Evolutionary conservation across 2,113 vertebrate genomes (phyloP).

Genomic region (Bos indicus): DNA sequence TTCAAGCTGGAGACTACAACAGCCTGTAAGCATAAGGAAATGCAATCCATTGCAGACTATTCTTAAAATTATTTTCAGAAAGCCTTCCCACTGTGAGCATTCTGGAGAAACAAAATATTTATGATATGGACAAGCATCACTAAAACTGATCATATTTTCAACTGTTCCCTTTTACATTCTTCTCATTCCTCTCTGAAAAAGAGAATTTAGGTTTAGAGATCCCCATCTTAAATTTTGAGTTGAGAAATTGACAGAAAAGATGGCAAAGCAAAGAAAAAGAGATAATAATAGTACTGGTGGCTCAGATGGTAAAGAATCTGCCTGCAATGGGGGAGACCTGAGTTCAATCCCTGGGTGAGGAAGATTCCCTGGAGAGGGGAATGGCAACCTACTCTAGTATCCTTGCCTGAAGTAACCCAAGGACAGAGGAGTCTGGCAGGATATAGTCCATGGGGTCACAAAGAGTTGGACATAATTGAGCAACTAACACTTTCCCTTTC

Average conservation of each 20-base stretch:
- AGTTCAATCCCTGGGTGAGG: not conserved
- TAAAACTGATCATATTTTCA: not conserved
- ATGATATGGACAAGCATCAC: not conserved
- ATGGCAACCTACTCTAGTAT: not conserved
- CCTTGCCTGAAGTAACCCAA: not conserved
- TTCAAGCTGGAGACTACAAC: conserved; percentile 20
- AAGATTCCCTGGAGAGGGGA: not conserved
- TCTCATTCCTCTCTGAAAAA: not conserved
- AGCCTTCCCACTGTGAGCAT: not conserved
- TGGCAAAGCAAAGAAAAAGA: not conserved
- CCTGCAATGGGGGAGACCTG: not conserved
- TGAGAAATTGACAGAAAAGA: not conserved
- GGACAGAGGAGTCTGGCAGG: not conserved
- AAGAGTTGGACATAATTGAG: not conserved
- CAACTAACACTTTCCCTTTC: not conserved
- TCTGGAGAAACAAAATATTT: conserved; percentile 35
- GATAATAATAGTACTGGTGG: not conserved
- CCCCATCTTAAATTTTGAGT: not conserved
- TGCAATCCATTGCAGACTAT: not conserved
- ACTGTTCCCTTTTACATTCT: not conserved
- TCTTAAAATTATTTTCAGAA: conserved; percentile 29
- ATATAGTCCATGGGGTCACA: not conserved
- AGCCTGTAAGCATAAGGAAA: not conserved
- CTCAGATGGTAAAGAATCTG: not conserved
- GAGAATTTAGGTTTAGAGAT: not conserved